Percentiles rank a stretch among this genome's conserved stretches.
phyloP scores from a whole-genome alignment of 2,888 invertebrate species.

The Cremastinae sp. region DNA sequence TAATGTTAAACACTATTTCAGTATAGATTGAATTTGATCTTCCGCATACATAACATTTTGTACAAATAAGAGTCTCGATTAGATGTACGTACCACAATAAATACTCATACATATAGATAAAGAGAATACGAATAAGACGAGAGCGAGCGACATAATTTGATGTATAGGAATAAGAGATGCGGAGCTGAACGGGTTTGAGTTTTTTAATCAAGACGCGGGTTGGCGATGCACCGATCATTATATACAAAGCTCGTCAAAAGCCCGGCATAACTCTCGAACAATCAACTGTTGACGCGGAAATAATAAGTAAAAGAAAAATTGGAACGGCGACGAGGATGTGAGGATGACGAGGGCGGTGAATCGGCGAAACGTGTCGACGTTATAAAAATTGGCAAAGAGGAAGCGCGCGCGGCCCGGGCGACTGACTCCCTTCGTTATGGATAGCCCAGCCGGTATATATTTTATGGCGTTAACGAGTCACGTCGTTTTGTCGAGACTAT shows the following conservation, averaged over 20 bases:
- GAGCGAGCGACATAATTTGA: too few species aligned
- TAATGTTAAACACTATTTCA: too few species aligned
- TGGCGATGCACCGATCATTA: constrained; percentile 74
- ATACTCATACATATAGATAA: neutral
- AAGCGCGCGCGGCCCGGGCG: neutral
- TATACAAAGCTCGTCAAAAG: constrained; percentile 76
- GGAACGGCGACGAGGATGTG: too few species aligned
- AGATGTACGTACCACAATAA: neutral
- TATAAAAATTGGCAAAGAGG: constrained; percentile 70
- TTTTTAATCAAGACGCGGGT: constrained; percentile 77
- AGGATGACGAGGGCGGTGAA: constrained; percentile 31
- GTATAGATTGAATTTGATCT: too few species aligned
- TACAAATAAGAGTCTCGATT: too few species aligned
- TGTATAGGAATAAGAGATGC: neutral
- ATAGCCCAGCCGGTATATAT: constrained; percentile 69
- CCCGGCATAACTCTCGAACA: constrained; percentile 70
- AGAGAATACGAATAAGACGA: neutral
- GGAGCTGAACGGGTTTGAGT: constrained; percentile 63
- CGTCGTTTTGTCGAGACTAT: constrained; percentile 75
- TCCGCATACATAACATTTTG: too few species aligned
- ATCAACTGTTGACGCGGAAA: constrained; percentile 56
- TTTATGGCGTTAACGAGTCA: constrained; percentile 77
- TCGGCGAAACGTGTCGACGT: constrained; percentile 56
- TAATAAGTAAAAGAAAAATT: too few species aligned
- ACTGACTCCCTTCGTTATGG: constrained; percentile 72